Conservation (phyloP, 2,797 vertebrate genomes). For the Okamejei kenojei region DNA sequence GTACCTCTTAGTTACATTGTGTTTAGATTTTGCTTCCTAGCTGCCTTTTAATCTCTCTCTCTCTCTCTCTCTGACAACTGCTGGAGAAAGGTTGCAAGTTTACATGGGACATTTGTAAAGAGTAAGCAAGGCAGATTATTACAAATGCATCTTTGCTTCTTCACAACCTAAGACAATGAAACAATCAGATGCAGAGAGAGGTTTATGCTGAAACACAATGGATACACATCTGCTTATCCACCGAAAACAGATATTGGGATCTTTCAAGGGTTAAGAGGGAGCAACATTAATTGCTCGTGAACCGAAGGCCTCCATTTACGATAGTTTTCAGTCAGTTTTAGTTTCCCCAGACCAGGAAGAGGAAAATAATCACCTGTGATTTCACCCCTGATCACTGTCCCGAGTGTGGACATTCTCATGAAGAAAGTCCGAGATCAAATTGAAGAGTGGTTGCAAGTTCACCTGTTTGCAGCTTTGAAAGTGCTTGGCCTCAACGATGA, state of each 20-base stretch:
- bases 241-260: not conserved
- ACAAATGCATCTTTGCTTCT: not conserved
- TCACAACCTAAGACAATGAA: not conserved
- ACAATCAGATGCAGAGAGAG: not conserved
- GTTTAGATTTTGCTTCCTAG: not conserved
- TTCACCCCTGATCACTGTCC: not conserved
- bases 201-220: not conserved
- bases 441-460: not conserved
- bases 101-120: not conserved
- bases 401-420: not conserved
- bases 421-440: not conserved
- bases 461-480: too few relatives aligned
- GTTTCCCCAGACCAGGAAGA: not conserved
- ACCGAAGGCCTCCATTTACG: not conserved
- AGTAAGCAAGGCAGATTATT: not conserved
- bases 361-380: not conserved
- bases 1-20: conserved; percentile 36
- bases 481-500: not conserved
- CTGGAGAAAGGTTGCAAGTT: not conserved
- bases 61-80: not conserved
- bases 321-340: not conserved
- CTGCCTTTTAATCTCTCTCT: not conserved
- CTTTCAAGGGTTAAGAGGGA: too few relatives aligned
- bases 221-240: not conserved
- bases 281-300: not conserved